phyloP scores from a whole-genome alignment of 2,113 vertebrate species.

The Lepus timidus region DNA sequence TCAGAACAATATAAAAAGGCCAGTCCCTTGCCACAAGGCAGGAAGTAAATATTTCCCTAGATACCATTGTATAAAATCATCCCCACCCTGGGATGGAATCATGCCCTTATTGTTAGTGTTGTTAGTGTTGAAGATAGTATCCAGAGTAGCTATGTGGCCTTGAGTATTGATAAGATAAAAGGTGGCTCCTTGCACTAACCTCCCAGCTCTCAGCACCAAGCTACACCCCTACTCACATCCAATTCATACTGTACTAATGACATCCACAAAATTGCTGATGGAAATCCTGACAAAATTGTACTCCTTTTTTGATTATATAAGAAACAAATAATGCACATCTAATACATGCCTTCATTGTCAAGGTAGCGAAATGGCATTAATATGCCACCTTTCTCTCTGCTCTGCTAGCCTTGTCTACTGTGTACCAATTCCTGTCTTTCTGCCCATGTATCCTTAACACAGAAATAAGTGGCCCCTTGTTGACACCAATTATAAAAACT shows the following conservation, averaged over 20 bases:
- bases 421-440: background rate
- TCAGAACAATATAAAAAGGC: background rate
- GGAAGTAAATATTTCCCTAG: slow-evolving; percentile 8
- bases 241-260: rapidly evolving
- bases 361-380: background rate
- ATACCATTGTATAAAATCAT: background rate
- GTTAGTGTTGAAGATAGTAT: background rate
- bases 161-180: rapidly evolving
- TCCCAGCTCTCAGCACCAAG: background rate
- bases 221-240: background rate
- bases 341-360: background rate
- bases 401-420: rapidly evolving
- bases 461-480: background rate
- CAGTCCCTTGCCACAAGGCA: background rate
- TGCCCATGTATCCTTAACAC: background rate
- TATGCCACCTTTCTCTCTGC: background rate
- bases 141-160: background rate
- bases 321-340: background rate
- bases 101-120: background rate
- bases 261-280: background rate
- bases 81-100: background rate
- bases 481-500: background rate
- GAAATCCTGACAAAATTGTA: background rate
- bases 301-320: background rate
- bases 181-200: background rate